Evolutionary conservation across 2,113 vertebrate genomes (phyloP).

Genomic region (Oenanthe melanoleuca): DNA sequence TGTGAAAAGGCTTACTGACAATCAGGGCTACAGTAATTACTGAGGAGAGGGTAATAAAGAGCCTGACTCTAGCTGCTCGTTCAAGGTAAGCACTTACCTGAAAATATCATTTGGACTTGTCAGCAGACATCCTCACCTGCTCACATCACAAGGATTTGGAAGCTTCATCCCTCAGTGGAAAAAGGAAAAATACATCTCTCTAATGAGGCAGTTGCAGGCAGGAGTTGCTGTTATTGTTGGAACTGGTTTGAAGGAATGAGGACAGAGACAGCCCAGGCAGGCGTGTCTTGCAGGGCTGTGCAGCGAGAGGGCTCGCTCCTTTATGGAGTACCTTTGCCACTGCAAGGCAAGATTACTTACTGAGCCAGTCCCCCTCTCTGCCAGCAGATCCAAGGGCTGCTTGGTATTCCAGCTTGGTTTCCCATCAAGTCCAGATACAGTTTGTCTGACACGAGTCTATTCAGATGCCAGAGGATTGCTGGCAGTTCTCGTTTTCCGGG

Average conservation of each 20-base stretch:
- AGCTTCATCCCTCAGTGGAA: background rate
- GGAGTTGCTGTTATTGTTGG: conserved; percentile 33
- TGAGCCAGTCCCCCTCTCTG: background rate
- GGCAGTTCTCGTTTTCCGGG: conserved; percentile 33
- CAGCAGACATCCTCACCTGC: conserved; percentile 54
- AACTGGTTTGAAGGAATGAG: conserved; percentile 30
- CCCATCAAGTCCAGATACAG: conserved; percentile 13
- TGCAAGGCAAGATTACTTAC: background rate
- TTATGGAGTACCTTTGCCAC: conserved; percentile 24
- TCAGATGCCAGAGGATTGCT: conserved; percentile 40
- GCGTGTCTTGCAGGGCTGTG: conserved; percentile 43
- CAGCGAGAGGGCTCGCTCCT: conserved; percentile 17
- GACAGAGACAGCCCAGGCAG: conserved; percentile 17
- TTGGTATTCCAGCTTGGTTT: conserved; percentile 30
- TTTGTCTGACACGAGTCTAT: conserved; percentile 33
- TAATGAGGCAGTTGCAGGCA: background rate
- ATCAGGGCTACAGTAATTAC: background rate
- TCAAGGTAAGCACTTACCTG: conserved; percentile 27
- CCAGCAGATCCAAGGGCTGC: background rate
- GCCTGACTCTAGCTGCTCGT: background rate
- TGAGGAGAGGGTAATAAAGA: background rate
- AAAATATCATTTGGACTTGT: conserved; percentile 61
- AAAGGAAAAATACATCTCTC: background rate
- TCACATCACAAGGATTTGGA: background rate
- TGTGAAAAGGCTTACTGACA: background rate